A percentile compares a stretch with the other conserved stretches of the same genome.
Conservation (phyloP, 2,888 invertebrate genomes). For the Brachylomia viminalis region DNA sequence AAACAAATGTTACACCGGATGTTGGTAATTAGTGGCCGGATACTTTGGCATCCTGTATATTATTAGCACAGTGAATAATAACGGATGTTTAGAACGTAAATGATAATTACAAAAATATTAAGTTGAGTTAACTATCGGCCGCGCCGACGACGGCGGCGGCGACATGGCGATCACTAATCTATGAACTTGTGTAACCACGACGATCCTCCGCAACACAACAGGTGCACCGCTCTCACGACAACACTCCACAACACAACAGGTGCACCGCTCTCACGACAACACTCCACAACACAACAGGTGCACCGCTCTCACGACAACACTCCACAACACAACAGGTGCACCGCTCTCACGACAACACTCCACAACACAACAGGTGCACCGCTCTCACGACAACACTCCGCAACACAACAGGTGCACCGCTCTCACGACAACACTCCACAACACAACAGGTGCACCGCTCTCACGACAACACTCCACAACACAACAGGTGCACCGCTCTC, state of each 20-base stretch:
- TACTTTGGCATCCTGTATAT: constrained; percentile 11
- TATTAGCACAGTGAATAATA: constrained; percentile 16
- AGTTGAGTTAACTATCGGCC: neutral
- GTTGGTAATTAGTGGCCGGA: constrained; percentile 19
- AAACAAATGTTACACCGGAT: neutral
- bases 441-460: too few species aligned
- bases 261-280: neutral
- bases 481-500: neutral
- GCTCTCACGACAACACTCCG: neutral
- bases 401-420: neutral
- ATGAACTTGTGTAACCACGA: neutral
- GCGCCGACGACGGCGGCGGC: too few species aligned
- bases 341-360: neutral
- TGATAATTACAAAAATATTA: neutral
- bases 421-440: neutral
- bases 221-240: too few species aligned
- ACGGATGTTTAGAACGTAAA: constrained; percentile 9
- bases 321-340: neutral
- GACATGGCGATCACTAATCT: neutral
- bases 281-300: neutral
- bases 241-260: neutral
- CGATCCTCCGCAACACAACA: neutral
- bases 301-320: neutral
- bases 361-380: neutral
- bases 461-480: neutral